phyloP scores from a whole-genome alignment of 2,888 invertebrate species.

The Apotomis capreana region DNA sequence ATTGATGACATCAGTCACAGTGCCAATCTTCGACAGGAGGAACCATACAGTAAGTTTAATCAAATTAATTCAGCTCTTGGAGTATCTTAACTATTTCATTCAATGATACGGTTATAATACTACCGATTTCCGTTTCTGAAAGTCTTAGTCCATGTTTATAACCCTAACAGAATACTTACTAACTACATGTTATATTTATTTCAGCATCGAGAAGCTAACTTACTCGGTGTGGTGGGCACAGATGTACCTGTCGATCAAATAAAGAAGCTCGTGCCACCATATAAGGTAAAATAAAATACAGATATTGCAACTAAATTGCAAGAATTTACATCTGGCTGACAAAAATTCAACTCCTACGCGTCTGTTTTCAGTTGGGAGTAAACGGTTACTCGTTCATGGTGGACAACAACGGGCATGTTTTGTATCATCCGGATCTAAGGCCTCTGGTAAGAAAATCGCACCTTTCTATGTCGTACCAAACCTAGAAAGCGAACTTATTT shows the following conservation, averaged over 20 bases:
- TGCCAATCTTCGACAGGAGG: slow-evolving; percentile 96
- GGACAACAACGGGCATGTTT: slow-evolving; percentile 98
- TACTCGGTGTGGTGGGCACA: slow-evolving; percentile 98
- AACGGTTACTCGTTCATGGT: slow-evolving; percentile 98
- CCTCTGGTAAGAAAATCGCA: slow-evolving; percentile 87
- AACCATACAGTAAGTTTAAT: slow-evolving; percentile 88
- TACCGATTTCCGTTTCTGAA: neutral
- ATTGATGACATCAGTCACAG: slow-evolving; percentile 96
- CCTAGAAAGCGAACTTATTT: neutral
- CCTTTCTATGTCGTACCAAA: neutral
- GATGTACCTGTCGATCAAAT: slow-evolving; percentile 98
- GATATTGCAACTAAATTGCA: neutral
- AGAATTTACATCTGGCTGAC: neutral
- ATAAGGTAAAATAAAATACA: slow-evolving; percentile 85
- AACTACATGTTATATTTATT: slow-evolving; percentile 48
- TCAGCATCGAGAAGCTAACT: slow-evolving; percentile 93
- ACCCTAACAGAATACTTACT: no score
- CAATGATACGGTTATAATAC: neutral
- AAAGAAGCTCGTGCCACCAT: slow-evolving; percentile 96
- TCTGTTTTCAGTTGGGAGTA: slow-evolving; percentile 90
- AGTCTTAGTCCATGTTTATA: no score
- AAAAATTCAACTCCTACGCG: neutral
- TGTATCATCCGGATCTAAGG: slow-evolving; percentile 97
- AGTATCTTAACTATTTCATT: neutral
- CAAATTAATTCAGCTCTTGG: neutral